Conservation (phyloP, 1,140 invertebrate species). For the Mya arenaria region DNA sequence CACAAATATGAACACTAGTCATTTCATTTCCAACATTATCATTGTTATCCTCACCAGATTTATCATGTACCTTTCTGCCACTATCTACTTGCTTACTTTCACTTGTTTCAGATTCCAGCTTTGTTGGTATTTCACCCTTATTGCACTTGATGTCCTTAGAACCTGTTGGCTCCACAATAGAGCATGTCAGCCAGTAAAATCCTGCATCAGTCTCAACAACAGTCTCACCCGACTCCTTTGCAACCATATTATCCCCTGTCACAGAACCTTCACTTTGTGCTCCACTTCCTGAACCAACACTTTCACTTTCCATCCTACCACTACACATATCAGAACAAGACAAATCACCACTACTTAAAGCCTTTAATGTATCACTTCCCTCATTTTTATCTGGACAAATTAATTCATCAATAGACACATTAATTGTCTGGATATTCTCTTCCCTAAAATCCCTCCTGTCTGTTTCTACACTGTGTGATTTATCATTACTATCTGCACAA, state of each 20-base stretch:
- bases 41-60: not conserved
- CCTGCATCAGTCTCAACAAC: conserved; percentile 45
- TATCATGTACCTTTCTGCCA: not conserved
- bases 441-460: conserved; percentile 18
- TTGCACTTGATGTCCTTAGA: not conserved
- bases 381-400: conserved; percentile 27
- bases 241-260: not conserved
- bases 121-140: not conserved
- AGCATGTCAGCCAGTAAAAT: conserved; percentile 38
- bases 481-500: conserved; percentile 11
- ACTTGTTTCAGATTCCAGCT: not conserved
- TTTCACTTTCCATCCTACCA: not conserved
- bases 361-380: not conserved
- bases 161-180: conserved; percentile 27
- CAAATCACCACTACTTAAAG: no score
- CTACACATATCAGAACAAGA: not conserved
- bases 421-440: conserved; percentile 40
- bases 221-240: not conserved
- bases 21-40: not conserved
- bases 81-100: not conserved
- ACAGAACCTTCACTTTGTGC: not conserved
- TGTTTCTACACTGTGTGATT: not conserved
- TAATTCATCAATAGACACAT: conserved; percentile 48
- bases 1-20: no score
- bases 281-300: not conserved